Conservation (phyloP, 2,113 vertebrate species). For the Greenwoodochromis staneri region DNA sequence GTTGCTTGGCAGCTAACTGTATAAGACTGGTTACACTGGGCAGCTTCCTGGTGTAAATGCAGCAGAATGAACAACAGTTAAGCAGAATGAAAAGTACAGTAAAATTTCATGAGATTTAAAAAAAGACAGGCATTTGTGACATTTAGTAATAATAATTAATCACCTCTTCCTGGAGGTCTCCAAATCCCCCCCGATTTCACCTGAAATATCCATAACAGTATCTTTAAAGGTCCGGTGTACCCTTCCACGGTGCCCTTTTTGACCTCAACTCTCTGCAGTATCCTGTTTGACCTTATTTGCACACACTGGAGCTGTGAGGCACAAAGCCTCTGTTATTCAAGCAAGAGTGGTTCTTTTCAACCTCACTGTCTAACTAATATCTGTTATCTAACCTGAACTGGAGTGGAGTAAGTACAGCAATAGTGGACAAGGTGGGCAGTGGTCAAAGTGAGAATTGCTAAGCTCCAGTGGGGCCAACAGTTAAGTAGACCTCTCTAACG, state of each 20-base stretch:
- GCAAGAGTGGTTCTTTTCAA: conserved; percentile 7
- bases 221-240: neutral
- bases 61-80: neutral
- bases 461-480: neutral
- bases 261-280: neutral
- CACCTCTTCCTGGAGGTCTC: neutral
- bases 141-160: neutral
- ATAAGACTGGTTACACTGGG: neutral
- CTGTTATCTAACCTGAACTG: conserved; percentile 39
- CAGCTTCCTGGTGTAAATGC: neutral
- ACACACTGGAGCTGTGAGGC: neutral
- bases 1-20: neutral
- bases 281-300: neutral
- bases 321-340: conserved; percentile 1
- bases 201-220: neutral
- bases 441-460: neutral
- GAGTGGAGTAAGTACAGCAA: neutral
- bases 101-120: neutral
- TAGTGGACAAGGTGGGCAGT: neutral
- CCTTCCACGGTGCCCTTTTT: neutral
- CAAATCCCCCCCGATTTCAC: neutral
- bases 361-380: conserved; percentile 39
- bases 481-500: neutral
- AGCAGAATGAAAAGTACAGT: neutral
- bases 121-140: neutral